Conservation (phyloP, 2,888 invertebrate species). For the Agriopis marginaria region DNA sequence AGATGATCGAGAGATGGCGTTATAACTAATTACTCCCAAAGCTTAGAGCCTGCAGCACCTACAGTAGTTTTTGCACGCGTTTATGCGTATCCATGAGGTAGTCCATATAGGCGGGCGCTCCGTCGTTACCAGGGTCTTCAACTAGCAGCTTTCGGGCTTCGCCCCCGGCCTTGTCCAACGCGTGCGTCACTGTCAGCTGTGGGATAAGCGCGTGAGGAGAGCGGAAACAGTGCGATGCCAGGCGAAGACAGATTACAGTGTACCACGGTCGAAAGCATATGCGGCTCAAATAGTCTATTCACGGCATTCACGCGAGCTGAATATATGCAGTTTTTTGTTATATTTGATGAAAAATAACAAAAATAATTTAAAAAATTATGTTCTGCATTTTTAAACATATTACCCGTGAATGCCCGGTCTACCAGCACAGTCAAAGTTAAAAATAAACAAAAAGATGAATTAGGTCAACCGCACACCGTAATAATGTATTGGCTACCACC, state of each 20-base stretch:
- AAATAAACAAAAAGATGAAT: background rate
- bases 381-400: background rate
- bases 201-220: conserved; percentile 29
- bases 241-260: background rate
- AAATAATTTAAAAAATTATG: no score
- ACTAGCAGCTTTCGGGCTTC: conserved; percentile 95
- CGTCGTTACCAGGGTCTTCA: conserved; percentile 94
- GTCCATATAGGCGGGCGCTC: conserved; percentile 96
- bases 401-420: background rate
- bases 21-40: conserved; percentile 6
- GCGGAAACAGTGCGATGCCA: conserved; percentile 6
- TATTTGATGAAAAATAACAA: no score
- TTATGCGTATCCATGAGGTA: conserved; percentile 98
- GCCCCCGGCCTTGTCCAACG: conserved; percentile 85
- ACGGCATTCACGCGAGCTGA: no score
- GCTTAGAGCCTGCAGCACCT: conserved; percentile 47
- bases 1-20: conserved; percentile 10
- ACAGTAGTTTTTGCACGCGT: conserved; percentile 89
- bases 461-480: background rate
- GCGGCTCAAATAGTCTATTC: background rate
- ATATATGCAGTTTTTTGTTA: no score
- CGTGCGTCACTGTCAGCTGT: conserved; percentile 68
- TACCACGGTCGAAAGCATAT: background rate
- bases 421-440: background rate
- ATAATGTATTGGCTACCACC: background rate